Conservation (phyloP, 1,140 invertebrate species). For the Drosophila willistoni region DNA sequence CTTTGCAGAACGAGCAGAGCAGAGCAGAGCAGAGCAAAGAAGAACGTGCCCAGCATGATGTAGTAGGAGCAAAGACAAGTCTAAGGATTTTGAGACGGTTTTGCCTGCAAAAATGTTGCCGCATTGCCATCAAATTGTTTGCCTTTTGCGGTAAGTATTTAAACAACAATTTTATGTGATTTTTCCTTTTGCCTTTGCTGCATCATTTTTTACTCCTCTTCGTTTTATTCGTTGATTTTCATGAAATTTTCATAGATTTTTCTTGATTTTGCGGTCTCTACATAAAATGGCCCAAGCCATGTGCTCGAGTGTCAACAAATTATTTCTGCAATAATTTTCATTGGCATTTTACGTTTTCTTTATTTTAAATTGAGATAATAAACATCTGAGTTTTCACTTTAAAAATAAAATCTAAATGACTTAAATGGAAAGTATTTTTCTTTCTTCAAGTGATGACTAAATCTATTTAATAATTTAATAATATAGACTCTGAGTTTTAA, state of each 20-base stretch:
- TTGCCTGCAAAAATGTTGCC: constrained; percentile 26
- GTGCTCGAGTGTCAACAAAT: constrained; percentile 5
- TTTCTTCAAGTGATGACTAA: too few species aligned
- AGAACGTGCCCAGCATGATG: constrained; percentile 42
- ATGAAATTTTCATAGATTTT: constrained; percentile 12
- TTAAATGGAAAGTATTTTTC: too few species aligned
- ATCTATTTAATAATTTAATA: too few species aligned
- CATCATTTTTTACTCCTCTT: constrained; percentile 36
- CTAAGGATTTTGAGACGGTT: constrained; percentile 11
- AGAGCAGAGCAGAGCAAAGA: constrained; percentile 18
- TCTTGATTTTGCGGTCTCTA: neutral
- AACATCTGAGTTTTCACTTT: constrained; percentile 32
- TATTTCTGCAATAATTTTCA: neutral
- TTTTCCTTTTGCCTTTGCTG: constrained; percentile 14
- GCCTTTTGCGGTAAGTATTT: constrained; percentile 44
- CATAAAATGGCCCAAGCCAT: neutral
- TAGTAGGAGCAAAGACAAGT: constrained; percentile 33
- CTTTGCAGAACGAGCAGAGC: constrained; percentile 30
- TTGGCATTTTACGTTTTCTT: too few species aligned
- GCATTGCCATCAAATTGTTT: constrained; percentile 44
- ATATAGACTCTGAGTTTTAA: too few species aligned
- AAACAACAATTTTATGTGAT: constrained; percentile 36
- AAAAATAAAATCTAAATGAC: too few species aligned
- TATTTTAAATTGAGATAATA: constrained; percentile 40
- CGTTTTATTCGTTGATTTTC: constrained; percentile 45